Conservation (phyloP, 2,888 invertebrate species). For the Dryomyza anilis region DNA sequence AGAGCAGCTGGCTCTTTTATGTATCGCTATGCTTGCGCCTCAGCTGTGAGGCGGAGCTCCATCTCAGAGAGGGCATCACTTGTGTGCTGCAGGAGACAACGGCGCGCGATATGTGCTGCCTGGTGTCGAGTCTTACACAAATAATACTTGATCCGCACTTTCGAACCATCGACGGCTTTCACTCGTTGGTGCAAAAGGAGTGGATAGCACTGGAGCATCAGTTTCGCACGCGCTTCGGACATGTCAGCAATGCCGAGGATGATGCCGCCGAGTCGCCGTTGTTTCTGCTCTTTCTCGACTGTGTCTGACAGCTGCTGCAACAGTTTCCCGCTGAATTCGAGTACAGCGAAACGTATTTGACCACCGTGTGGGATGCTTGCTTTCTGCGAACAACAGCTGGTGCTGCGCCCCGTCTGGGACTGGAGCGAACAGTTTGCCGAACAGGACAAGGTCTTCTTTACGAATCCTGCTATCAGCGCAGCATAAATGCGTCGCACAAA, state of each 20-base stretch:
- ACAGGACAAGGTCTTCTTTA: slow-evolving; percentile 80
- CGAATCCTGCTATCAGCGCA: no score
- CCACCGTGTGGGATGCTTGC: slow-evolving; percentile 88
- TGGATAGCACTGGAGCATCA: slow-evolving; percentile 95
- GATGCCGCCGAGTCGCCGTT: slow-evolving; percentile 71
- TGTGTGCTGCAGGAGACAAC: slow-evolving; percentile 89
- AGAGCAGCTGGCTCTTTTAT: slow-evolving; percentile 83
- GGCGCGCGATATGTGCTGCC: slow-evolving; percentile 86
- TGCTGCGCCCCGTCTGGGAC: slow-evolving; percentile 83
- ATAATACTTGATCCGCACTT: slow-evolving; percentile 82
- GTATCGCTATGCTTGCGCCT: slow-evolving; percentile 78
- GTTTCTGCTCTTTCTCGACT: slow-evolving; percentile 90
- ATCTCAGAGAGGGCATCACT: slow-evolving; percentile 70
- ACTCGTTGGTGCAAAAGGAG: slow-evolving; percentile 90
- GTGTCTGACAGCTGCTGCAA: slow-evolving; percentile 87
- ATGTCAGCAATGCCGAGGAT: slow-evolving; percentile 59
- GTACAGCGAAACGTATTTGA: slow-evolving; percentile 90
- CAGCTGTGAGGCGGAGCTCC: slow-evolving; percentile 73
- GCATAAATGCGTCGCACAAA: no score
- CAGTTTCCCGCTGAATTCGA: slow-evolving; percentile 91
- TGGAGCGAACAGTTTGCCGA: slow-evolving; percentile 88
- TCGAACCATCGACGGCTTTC: slow-evolving; percentile 85
- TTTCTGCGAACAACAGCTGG: slow-evolving; percentile 67
- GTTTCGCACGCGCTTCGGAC: slow-evolving; percentile 72
- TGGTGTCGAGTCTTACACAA: slow-evolving; percentile 86